Base-by-base conservation (phyloP, 2,113 vertebrate genomes). In the Pelmatolapia mariae region DNA sequence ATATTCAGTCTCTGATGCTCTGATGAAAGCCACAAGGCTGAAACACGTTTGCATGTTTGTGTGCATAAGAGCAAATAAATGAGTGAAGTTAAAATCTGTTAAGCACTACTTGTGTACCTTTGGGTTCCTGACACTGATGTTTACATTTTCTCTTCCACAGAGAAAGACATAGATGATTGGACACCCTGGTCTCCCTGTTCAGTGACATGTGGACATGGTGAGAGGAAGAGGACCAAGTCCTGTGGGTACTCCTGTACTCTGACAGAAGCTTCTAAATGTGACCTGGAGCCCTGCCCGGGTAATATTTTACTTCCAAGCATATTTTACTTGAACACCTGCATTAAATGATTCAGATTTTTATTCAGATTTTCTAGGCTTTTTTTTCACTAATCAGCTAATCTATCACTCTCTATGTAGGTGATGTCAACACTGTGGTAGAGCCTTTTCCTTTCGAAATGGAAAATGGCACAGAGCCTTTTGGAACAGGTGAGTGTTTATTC, bases 141-240 rank as follows among this genome's bases (percentile, higher is more conserved):
- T 31, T 31, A 50, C 71, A n/a, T 54, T 89, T 38, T 90, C 50
- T 90, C 83, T 53, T 79, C 86, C 86, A 87, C 92, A 91, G 96
- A 98, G 95, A 98, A 95, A 94, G 96, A 96, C 29, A 96, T 96
- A 33, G 97, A 98, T 36, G 97, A 98, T 45, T 99, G 98, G 98
- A 98, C 97, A 8, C 80, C 95, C 0, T 99, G 98, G 98, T 97
- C 97, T 56, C 96, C 97, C n/a, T 99, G 98, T 85, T 97, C 96
- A 2, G 96, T 95, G 57, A 98, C 97, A 4, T 98, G 98, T 86
- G 96, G 98, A 87, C 95, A 94, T 1, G 96, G 98, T 22, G 97
- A 95, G 87, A 98, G 97, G 96, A 97, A 96, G 89, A 97, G 98
- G 86, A 97, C 96, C 2, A 97, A 97, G 13, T 97, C 97, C 33